Base-by-base conservation (phyloP, 2,797 vertebrate species). In the Sternarchorhynchus goeldii region DNA sequence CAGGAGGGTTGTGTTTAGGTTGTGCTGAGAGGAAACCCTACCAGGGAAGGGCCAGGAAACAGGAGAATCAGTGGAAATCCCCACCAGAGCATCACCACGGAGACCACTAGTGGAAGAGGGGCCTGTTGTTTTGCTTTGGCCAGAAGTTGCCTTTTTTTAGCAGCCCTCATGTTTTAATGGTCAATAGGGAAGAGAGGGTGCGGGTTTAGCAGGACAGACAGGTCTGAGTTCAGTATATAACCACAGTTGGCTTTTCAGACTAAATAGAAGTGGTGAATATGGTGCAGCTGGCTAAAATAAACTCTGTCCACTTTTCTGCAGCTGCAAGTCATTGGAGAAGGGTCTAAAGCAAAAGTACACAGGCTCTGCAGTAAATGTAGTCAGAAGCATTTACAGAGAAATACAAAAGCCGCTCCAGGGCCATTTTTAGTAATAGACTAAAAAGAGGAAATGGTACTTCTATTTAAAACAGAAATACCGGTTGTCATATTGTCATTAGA, bases 21-120 rank as follows among this genome's bases (percentile, higher is more conserved):
- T 53, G 39, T 34, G 5, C 18, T 45, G 29, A 45, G 62, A 81
- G 68, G 25, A 76, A 81, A 39, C 45, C 12, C 14, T 25, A 62
- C 32, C 41, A 77, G 63, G 16, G 71, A 64, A 60, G 70, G 41
- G 66, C 50, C 66, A 80, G 67, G 79, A 78, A 58, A 56, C 55
- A 62, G 64, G 58, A 66, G 45, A 75, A 69, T 55, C 53, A 74
- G 31, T 81, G 82, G 85, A 84, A 84, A 82, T 82, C 78, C 82
- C 82, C 82, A 8, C 55, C 78, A 62, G 10, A 58, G 25, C 5
- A n/a, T 34, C 60, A 79, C 56, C 65, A 75, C 25, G 8, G 16
- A 66, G 50, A 20, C 56, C 66, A 66, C 57, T 29, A 25, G 32
- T 58, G 18, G 20, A 70, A 50, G 36, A 14, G 20, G 32, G 45